Base-by-base conservation (phyloP, 1,140 invertebrate species). In the Drosophila lini region DNA sequence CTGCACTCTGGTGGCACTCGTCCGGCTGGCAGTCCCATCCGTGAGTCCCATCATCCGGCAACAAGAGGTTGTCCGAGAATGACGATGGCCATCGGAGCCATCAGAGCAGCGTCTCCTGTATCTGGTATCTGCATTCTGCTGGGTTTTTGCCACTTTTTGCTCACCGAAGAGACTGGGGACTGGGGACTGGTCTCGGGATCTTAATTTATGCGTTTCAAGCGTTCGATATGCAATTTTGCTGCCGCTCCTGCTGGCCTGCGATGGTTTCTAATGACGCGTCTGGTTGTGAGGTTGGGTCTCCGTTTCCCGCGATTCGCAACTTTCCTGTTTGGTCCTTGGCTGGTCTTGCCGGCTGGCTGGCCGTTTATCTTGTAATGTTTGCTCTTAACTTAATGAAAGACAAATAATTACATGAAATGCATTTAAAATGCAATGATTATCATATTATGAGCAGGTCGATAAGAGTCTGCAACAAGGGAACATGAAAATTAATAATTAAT, bases 1-100 rank as follows among this genome's bases (percentile, higher is more conserved):
- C 69, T 73, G 69, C 67, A 71, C 69, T 73, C 69, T 73, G 69
- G 69, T 56, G 65, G 69, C 69, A 71, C 65, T 73, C 65, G 50
- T 34, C 69, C 44, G 36, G 41, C 28, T 47, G 44, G 44, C 19
- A 19, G 19, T 19, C 19, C 19, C 19, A 19, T 19, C 19, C 19
- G 19, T 19, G 19, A 25, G 57, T 44, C 58, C n/a, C 62, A 45
- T 64, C 61, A 36, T 61, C 61, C 57, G 32, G 19, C 61, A 22
- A 41, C 40, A 67, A 22, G 47, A 38, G 25, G 58, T 59, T 32
- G 34, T 41, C 52, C 28, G 22, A 28, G 69, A 68, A 69, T 52
- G 65, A 69, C n/a, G 63, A 59, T 71, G 69, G 69, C 57, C 65
- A 70, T 70, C 45, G 56, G 13, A 38, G 61, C 7, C 28, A 32